A percentile compares a stretch with the other conserved stretches of the same genome.
These are phyloP conservation scores for Pardosa pseudoannulata DNA, from an alignment of 2,888 invertebrate species.

Conservation along the genomic window DNA sequence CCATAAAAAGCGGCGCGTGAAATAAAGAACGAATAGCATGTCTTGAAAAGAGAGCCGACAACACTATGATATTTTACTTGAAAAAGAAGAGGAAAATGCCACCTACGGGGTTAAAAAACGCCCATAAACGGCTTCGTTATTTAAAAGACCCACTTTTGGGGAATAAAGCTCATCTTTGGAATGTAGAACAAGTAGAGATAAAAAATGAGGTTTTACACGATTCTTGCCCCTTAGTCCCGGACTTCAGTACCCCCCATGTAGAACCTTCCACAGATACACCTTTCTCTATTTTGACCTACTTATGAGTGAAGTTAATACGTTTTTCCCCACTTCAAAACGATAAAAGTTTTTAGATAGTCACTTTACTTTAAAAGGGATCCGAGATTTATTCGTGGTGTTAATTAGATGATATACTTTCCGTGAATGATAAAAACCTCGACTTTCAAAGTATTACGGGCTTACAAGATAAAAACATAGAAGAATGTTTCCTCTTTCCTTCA, in stretches of 20 bases:
- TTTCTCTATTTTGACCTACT: neutral
- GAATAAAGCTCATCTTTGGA: neutral
- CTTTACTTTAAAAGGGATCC: too few relatives aligned
- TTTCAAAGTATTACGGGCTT: too few relatives aligned
- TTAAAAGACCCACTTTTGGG: constrained; percentile 1
- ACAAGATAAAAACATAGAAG: too few relatives aligned
- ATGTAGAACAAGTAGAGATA: constrained; percentile 31
- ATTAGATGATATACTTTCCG: too few relatives aligned
- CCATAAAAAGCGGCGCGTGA: neutral
- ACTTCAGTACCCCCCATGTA: neutral
- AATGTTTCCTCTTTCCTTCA: neutral
- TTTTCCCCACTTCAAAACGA: neutral
- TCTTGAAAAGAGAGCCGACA: neutral
- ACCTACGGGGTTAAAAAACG: neutral
- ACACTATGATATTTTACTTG: neutral
- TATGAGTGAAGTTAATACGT: neutral
- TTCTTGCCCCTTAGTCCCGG: constrained; percentile 25
- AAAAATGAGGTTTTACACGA: constrained; percentile 33
- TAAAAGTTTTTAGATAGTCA: neutral
- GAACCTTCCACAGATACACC: neutral
- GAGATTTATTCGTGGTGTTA: too few relatives aligned
- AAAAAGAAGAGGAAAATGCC: neutral
- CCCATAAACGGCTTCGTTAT: constrained; percentile 9
- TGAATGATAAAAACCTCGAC: too few relatives aligned
- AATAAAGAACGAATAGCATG: neutral